phyloP scores from a whole-genome alignment of 2,113 vertebrate species.

The Melierax canorus region DNA sequence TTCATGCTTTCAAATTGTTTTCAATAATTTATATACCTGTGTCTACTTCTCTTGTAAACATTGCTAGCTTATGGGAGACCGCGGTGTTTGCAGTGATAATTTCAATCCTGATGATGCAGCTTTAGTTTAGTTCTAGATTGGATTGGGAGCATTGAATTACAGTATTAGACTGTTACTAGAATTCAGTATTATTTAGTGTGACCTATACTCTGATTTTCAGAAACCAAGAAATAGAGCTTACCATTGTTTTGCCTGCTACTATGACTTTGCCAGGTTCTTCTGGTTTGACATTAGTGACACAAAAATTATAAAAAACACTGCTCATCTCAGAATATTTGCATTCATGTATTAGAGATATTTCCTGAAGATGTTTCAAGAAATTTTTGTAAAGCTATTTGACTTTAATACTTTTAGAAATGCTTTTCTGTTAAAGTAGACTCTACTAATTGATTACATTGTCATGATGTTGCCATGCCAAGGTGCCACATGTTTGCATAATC shows the following conservation, averaged over 20 bases:
- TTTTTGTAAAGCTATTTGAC: not conserved
- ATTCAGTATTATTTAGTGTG: not conserved
- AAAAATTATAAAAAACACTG: not conserved
- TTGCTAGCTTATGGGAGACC: not conserved
- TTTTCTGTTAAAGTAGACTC: not conserved
- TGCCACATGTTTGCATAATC: not conserved
- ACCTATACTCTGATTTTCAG: not conserved
- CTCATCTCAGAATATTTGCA: not conserved
- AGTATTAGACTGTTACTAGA: not conserved
- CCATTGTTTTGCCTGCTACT: not conserved
- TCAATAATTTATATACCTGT: not conserved
- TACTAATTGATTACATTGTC: not conserved
- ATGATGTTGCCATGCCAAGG: not conserved
- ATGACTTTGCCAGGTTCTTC: not conserved
- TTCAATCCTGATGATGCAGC: not conserved
- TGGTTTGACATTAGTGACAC: not conserved
- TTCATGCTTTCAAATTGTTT: not conserved
- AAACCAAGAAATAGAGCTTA: not conserved
- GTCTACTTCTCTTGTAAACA: not conserved
- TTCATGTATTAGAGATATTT: not conserved
- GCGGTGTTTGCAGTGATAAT: not conserved
- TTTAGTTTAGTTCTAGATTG: not conserved
- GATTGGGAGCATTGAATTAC: not conserved
- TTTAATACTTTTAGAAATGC: not conserved
- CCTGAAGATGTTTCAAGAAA: not conserved